Percentiles rank a stretch among this genome's conserved stretches.
Evolutionary conservation across 2,113 vertebrate genomes (phyloP).

Genomic region (Melanerpes aurifrons): DNA sequence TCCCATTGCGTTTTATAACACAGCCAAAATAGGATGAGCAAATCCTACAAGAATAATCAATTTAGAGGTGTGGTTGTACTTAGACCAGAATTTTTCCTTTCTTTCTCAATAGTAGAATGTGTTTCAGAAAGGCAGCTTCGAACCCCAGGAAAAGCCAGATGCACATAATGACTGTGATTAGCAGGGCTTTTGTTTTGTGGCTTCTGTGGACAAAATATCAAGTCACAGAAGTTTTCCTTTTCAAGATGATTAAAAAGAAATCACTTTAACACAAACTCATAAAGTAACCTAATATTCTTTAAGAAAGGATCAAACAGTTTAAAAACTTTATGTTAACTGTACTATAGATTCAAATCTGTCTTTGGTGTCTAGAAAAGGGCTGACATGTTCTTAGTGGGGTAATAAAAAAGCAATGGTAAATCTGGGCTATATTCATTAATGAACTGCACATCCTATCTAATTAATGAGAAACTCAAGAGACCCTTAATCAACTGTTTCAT

Average conservation of each 20-base stretch:
- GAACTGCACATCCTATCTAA: not conserved
- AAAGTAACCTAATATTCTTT: not conserved
- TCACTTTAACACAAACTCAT: not conserved
- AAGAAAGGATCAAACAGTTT: not conserved
- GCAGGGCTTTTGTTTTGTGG: not conserved
- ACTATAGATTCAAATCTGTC: not conserved
- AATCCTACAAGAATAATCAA: conserved; percentile 51
- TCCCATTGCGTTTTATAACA: conserved; percentile 13
- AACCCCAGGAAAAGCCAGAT: not conserved
- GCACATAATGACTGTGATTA: not conserved
- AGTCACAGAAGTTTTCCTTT: not conserved
- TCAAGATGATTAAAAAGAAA: not conserved
- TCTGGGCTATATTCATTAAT: not conserved
- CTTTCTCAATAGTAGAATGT: not conserved
- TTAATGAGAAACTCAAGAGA: not conserved
- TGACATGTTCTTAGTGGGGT: not conserved
- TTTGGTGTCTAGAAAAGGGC: not conserved
- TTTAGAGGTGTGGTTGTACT: not conserved
- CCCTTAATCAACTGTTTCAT: not conserved
- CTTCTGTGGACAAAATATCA: not conserved
- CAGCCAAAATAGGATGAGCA: conserved; percentile 17
- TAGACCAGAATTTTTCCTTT: not conserved
- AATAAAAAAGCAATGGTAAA: not conserved
- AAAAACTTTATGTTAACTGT: not conserved
- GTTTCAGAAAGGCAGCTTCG: conserved; percentile 6